A percentile compares a stretch with the other conserved stretches of the same genome.
These are phyloP conservation scores for Malthinus flaveolus DNA, from an alignment of 2,888 invertebrate species.

Conservation along the genomic window DNA sequence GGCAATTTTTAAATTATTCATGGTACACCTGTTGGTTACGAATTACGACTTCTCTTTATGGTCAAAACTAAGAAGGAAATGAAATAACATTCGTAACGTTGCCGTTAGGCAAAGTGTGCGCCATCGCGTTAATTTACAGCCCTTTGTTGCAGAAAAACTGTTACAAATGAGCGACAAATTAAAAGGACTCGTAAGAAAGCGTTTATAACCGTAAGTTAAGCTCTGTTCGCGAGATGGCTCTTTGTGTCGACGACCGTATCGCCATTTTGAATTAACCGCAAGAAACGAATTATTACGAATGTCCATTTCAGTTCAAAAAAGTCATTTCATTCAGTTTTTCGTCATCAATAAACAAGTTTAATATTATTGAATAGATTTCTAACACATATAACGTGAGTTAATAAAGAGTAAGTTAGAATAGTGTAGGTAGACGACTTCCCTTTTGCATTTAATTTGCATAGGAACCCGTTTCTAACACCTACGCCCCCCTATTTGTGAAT, in stretches of 20 bases:
- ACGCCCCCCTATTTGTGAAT: conserved; percentile 42
- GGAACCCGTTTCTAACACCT: conserved; percentile 43
- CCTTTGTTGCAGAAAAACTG: too few species aligned
- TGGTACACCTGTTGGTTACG: conserved; percentile 1
- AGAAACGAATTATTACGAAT: too few species aligned
- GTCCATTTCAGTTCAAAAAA: neutral
- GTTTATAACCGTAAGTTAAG: too few species aligned
- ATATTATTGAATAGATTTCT: conserved; percentile 17
- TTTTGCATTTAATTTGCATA: conserved; percentile 48
- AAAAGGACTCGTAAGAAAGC: too few species aligned
- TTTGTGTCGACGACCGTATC: too few species aligned
- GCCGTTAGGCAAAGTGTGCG: too few species aligned
- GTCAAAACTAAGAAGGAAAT: conserved; percentile 1
- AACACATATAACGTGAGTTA: conserved; percentile 12
- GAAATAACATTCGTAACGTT: too few species aligned
- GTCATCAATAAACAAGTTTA: conserved; percentile 12
- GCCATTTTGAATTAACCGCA: too few species aligned
- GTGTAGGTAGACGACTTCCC: conserved; percentile 48
- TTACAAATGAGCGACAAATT: too few species aligned
- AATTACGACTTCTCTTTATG: conserved; percentile 2
- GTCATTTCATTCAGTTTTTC: conserved; percentile 8
- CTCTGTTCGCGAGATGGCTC: too few species aligned
- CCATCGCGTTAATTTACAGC: too few species aligned
- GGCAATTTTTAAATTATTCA: conserved; percentile 4
- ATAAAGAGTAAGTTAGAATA: conserved; percentile 27